Evolutionary conservation across 1,140 invertebrate species (phyloP), one percentile per base, ranked within the genome.

Genomic region (Anthonomus grandis): DNA sequence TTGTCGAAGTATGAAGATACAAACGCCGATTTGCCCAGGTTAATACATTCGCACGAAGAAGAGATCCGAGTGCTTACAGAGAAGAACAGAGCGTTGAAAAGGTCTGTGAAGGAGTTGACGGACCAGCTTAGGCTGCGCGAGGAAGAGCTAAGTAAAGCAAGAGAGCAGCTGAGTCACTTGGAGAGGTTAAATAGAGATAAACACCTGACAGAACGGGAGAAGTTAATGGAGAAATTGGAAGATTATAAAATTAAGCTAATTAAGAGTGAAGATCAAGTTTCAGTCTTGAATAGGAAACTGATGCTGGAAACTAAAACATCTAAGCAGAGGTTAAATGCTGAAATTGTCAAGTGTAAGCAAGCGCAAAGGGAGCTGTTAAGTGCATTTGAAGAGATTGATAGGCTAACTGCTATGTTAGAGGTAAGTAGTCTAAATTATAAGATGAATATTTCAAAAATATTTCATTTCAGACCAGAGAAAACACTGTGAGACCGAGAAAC

Each of bases 1-100:
- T 70, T 91, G 17, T 81, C 80, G 63, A 81, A 78, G 76, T 80
- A 72, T 62, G 68, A 70, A 70, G 83, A 83, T 21, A 79, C 81
- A n/a, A 87, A 85, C 65, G 86, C 85, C 0, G 86, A 88, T 70
- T 69, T 89, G 31, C 86, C 86, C 1, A 78, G 82, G 63, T 76
- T 89, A 4, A 75, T 88, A 23, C 82, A 84, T 67, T 84, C 86
- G 0, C 86, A 89, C 68, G 83, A 81, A 24, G 87, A 89, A 66
- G 87, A 90, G 74, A 75, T 88, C n/a, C 77, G 86, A 45, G 76
- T 86, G 9, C 79, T 89, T 68, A 83, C 86, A 64, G 77, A 78
- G 10, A 84, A 83, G 64, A 81, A 84, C 68, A 86, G 86, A 54
- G 83, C 82, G 61, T 67, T 89, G 21, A 83, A 81, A 62, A 74